phyloP scores from a whole-genome alignment of 2,888 invertebrate genomes.

The Anthophora plumipes region DNA sequence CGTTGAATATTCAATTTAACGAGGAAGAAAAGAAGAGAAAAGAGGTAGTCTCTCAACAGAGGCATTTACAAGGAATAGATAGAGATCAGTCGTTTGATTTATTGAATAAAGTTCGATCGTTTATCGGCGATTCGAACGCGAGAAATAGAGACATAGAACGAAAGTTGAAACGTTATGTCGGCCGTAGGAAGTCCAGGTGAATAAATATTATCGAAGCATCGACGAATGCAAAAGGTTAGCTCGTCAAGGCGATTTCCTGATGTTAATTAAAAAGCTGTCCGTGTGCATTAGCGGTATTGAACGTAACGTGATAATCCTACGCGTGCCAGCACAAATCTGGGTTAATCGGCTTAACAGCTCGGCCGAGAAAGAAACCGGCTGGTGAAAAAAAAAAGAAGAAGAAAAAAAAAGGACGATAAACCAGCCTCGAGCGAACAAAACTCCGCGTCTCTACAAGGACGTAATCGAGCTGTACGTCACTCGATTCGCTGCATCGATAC shows the following conservation, averaged over 20 bases:
- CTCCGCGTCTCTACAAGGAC: conserved; percentile 33
- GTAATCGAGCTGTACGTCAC: conserved; percentile 50
- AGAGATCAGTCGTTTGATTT: not conserved
- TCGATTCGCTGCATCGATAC: conserved; percentile 37
- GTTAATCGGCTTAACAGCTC: conserved; percentile 71
- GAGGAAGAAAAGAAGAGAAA: not conserved
- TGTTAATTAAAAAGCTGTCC: conserved; percentile 54
- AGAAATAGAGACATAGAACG: not conserved
- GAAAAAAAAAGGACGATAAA: conserved; percentile 25
- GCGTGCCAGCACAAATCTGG: conserved; percentile 57
- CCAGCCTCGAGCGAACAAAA: conserved; percentile 34
- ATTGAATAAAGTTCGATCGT: not conserved
- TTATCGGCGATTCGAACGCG: not conserved
- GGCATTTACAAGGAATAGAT: not conserved
- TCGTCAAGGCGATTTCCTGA: conserved; percentile 11
- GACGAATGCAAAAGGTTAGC: not conserved
- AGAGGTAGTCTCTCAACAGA: too few species aligned
- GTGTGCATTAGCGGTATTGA: conserved; percentile 54
- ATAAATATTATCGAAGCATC: not conserved
- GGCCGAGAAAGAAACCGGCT: conserved; percentile 27
- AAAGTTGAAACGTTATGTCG: not conserved
- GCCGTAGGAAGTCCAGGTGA: not conserved
- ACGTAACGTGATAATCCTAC: conserved; percentile 49
- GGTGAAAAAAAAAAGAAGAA: too few species aligned
- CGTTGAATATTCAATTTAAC: conserved; percentile 43